phyloP scores from a whole-genome alignment of 23 tunicate genomes.

The Pegea sp. region DNA sequence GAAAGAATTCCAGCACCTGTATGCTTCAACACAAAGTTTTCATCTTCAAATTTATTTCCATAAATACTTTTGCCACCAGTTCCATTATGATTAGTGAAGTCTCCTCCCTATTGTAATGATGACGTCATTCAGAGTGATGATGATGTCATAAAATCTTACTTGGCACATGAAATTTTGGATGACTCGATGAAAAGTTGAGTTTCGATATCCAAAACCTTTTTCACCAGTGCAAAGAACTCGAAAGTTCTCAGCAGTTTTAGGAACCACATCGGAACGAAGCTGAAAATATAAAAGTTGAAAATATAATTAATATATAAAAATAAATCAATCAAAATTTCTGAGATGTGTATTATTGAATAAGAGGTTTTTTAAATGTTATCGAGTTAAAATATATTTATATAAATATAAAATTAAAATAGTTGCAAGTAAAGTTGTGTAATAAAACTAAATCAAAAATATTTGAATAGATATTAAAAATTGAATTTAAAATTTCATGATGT shows the following conservation, averaged over 20 bases:
- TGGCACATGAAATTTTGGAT: constrained; percentile 98
- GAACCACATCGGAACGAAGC: constrained; percentile 79
- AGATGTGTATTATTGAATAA: too few relatives aligned
- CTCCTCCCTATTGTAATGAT: constrained; percentile 50
- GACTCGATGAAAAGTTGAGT: constrained; percentile 56
- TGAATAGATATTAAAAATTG: too few relatives aligned
- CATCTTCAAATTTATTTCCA: constrained; percentile 89
- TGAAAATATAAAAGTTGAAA: too few relatives aligned
- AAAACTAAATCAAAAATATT: too few relatives aligned
- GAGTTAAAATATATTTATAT: too few relatives aligned
- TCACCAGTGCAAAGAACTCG: constrained; percentile 87
- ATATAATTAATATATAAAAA: too few relatives aligned
- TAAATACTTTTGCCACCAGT: constrained; percentile 97
- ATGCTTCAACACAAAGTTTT: constrained; percentile 82
- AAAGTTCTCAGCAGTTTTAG: constrained; percentile 91
- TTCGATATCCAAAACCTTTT: constrained; percentile 75
- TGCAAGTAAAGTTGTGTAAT: too few relatives aligned
- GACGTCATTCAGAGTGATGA: neutral
- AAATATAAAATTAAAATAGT: too few relatives aligned
- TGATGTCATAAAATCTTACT: constrained; percentile 2
- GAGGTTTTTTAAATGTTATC: too few relatives aligned
- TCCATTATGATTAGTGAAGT: constrained; percentile 78
- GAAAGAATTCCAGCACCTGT: constrained; percentile 90
- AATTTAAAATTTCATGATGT: too few relatives aligned
- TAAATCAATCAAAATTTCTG: too few relatives aligned